Percentiles rank a stretch among this genome's conserved stretches.
Evolutionary conservation across 2,113 vertebrate genomes (phyloP).

Genomic region (Xenotilapia leptura): DNA sequence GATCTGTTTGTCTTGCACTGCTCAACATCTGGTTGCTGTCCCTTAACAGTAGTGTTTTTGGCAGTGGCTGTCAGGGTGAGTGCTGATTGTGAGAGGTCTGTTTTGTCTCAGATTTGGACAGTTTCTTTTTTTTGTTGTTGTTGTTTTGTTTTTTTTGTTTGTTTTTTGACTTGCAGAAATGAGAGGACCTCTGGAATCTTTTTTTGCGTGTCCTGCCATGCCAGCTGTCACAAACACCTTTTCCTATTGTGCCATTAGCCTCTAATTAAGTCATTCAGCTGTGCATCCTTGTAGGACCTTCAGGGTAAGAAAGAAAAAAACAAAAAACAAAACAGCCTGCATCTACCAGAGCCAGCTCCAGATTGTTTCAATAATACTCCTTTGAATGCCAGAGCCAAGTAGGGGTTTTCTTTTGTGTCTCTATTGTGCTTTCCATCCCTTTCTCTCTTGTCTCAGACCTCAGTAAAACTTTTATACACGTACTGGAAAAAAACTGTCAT

Average conservation of each 20-base stretch:
- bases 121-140: background rate
- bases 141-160: fast-evolving
- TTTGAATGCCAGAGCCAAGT: slow-evolving; percentile 6
- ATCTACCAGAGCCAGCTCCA: slow-evolving; percentile 14
- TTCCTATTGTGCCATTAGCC: slow-evolving; percentile 54
- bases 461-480: background rate
- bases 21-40: slow-evolving; percentile 40
- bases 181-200: slow-evolving; percentile 45
- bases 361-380: slow-evolving; percentile 46
- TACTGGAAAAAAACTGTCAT: background rate
- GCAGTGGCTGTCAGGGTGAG: background rate
- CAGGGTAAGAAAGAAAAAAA: background rate
- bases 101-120: slow-evolving; percentile 21
- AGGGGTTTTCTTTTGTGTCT: background rate
- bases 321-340: background rate
- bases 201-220: slow-evolving; percentile 46
- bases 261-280: slow-evolving; percentile 31
- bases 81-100: background rate
- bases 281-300: slow-evolving; percentile 21
- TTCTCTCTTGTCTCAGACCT: background rate
- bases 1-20: background rate
- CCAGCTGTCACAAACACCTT: slow-evolving; percentile 45
- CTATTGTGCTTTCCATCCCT: background rate
- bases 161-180: slow-evolving; percentile 15
- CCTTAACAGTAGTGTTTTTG: slow-evolving; percentile 18